Base-by-base conservation (phyloP, 1,140 invertebrate species). In the Euura lappo region DNA sequence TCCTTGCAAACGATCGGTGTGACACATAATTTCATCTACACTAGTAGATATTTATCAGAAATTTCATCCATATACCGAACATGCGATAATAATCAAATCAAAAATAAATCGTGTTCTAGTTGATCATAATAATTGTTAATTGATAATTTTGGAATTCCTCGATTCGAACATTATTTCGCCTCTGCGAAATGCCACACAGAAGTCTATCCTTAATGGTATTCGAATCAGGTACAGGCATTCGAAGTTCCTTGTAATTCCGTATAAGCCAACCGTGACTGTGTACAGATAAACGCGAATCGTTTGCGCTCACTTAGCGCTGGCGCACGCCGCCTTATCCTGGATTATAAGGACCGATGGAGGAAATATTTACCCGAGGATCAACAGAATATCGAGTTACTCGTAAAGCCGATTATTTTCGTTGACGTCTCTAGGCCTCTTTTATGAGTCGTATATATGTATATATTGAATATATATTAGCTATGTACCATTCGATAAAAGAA, bases 11-110 rank as follows among this genome's bases (percentile, higher is more conserved):
- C 42, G 6, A 5, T 8, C 69, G 69, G 44, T 68, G 13, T 6
- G 13, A 60, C 51, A 60, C 28, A 68, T 68, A 68, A 68, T 68
- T 68, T 68, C 66, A 68, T 68, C 28, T 28, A 28, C 28, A 28
- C 28, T 28, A 28, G 0, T 28, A 28, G 28, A 28, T 28, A 28
- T 28, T 28, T 28, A 28, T 28, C 28, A 28, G 28, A 28, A 28
- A 28, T 28, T 28, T 28, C 1, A 28, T 28, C 28, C 1, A 28
- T 28, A 3, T 42, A 28, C 13, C 4, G 51, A 60, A 60, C 2
- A 3, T n/a, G 6, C 51, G 10, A 60, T 51, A 51, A 51, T 11
- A 2, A 7, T 11, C 11, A 51, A 51, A 51, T n/a, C n/a, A n/a
- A 28, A 28, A 28, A 28, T 28, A 28, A 28, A 28, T 28, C 28